Evolutionary conservation across 2,113 vertebrate genomes (phyloP).

Genomic region (Callipepla squamata): DNA sequence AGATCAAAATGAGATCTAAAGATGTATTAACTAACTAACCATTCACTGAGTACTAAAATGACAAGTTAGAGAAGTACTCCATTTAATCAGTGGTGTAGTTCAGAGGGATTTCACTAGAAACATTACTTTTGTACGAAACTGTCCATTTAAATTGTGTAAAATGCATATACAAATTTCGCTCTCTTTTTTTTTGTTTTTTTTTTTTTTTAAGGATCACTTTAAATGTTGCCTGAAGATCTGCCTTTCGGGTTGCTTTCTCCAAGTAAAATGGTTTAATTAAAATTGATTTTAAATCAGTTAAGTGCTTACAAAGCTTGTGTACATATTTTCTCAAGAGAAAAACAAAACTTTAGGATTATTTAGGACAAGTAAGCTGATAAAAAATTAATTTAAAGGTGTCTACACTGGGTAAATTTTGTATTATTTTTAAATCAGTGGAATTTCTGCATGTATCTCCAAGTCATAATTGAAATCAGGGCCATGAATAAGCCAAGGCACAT

Average conservation of each 20-base stretch:
- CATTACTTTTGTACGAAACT: neutral
- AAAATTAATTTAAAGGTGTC: neutral
- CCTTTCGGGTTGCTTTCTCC: neutral
- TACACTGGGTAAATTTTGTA: neutral
- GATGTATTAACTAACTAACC: neutral
- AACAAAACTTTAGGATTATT: neutral
- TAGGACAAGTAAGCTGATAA: neutral
- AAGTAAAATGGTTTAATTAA: neutral
- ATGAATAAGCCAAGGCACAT: neutral
- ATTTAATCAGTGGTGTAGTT: neutral
- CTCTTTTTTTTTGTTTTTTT: neutral
- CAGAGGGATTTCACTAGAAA: neutral
- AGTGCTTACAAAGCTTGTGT: neutral
- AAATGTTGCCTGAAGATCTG: neutral
- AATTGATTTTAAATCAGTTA: neutral
- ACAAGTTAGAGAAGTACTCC: neutral
- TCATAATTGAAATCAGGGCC: neutral
- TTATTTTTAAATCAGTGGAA: neutral
- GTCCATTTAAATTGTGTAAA: neutral
- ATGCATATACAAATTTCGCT: neutral
- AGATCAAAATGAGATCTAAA: neutral
- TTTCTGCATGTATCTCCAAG: neutral
- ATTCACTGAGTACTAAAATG: neutral
- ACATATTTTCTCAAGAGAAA: neutral
- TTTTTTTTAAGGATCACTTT: neutral